phyloP scores from a whole-genome alignment of 2,113 vertebrate species.

The Protobothrops mucrosquamatus region DNA sequence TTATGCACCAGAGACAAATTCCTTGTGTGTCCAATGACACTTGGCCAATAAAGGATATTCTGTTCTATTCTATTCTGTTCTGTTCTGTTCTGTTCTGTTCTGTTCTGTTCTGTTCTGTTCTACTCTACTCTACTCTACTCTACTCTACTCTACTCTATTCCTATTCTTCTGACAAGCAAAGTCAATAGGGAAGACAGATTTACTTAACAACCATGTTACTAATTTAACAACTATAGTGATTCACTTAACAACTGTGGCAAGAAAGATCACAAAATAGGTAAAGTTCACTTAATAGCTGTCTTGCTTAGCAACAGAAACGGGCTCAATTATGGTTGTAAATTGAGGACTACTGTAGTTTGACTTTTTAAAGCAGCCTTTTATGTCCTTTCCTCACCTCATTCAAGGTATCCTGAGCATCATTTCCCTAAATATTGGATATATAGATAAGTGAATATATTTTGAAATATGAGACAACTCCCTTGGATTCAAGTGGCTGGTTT shows the following conservation, averaged over 20 bases:
- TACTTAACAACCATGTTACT: too few species aligned
- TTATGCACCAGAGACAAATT: background rate
- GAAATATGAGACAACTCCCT: background rate
- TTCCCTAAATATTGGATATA: background rate
- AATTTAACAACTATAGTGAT: too few species aligned
- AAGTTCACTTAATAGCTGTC: background rate
- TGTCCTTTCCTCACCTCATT: background rate
- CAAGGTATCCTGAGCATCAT: background rate
- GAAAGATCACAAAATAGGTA: background rate
- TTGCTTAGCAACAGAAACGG: background rate
- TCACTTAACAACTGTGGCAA: too few species aligned
- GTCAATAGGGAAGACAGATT: background rate
- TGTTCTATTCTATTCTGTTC: too few species aligned
- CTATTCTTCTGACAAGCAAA: background rate
- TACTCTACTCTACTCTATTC: too few species aligned
- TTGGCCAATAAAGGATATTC: background rate
- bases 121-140: too few species aligned
- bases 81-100: too few species aligned
- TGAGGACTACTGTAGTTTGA: background rate
- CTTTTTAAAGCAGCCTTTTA: background rate
- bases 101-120: too few species aligned
- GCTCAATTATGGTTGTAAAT: background rate
- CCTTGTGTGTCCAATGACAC: background rate
- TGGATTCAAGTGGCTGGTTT: background rate
- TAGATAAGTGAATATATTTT: background rate